Evolutionary conservation across 2,113 vertebrate genomes (phyloP), one percentile per base, ranked within the genome.

Genomic region (Lampris incognitus): DNA sequence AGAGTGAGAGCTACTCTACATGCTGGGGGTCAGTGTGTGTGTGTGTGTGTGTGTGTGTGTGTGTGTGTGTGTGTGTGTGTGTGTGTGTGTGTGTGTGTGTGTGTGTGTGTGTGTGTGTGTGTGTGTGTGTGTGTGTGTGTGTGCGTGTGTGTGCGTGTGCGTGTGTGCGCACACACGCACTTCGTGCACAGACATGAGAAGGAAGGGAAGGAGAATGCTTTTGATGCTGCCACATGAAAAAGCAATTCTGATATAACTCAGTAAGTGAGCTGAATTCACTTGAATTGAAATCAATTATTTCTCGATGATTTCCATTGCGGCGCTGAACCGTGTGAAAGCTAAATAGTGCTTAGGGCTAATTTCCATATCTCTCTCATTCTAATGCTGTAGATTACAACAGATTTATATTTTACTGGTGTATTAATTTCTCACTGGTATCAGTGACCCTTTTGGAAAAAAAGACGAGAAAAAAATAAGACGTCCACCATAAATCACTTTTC

Each of bases 1-100:
- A 56, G 70, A 69, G 59, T 9, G 64, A 74, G 66, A 56, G 54
- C 68, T 65, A 8, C 49, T 68, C 58, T 78, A 66, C 60, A 67
- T 82, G 69, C 49, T 67, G 71, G 69, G 81, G 70, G 79, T 76
- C 70, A 72, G 61, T 39, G 64, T 85, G 79, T 72, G 56, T 59
- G 37, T 24, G 24, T 24, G 24, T 24, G 24, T 24, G 24, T 24
- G 24, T 24, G 24, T 24, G 24, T 0, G 24, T 24, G 24, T 24
- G 24, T 24, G 24, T 59, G 37, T 24, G 24, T 24, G 24, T 24
- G 24, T 24, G 24, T 24, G 24, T 24, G 61, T 39, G 64, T 85
- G 79, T 72, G 56, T 59, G 37, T 24, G 24, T 24, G 24, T 24
- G 24, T 24, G 24, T 24, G 24, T 24, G 61, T 39, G 64, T 85